phyloP scores from a whole-genome alignment of 92 coral and sea anemone species.

The Micromussa lordhowensis region DNA sequence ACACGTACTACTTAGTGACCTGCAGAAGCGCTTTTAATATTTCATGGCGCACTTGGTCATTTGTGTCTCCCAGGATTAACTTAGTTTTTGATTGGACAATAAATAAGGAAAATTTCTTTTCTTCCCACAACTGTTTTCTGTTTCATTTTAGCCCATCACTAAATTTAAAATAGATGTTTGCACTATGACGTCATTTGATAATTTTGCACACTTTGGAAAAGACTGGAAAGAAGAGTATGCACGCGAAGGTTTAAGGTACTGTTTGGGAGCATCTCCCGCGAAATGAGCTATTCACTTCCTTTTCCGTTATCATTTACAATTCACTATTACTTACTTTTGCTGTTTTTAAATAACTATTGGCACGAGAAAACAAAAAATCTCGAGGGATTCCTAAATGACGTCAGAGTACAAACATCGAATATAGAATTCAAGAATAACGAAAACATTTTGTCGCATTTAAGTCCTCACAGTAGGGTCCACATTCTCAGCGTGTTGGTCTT shows the following conservation, averaged over 20 bases:
- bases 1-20: neutral
- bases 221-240: neutral
- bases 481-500: neutral
- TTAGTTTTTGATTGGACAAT: neutral
- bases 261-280: neutral
- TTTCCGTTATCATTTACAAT: neutral
- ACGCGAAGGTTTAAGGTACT: neutral
- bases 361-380: neutral
- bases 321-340: neutral
- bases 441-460: neutral
- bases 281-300: neutral
- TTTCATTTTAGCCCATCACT: conserved; percentile 6
- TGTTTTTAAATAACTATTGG: neutral
- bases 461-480: conserved; percentile 21
- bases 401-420: neutral
- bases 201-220: neutral
- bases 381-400: neutral
- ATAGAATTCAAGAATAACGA: neutral
- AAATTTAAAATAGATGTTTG: neutral
- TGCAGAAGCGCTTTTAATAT: neutral
- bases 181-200: conserved; percentile 2
- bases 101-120: conserved; percentile 3
- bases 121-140: neutral
- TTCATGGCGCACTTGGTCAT: neutral
- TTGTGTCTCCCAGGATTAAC: neutral